Base-by-base conservation (phyloP, 2,113 vertebrate genomes). In the Dendropsophus ebraccatus region DNA sequence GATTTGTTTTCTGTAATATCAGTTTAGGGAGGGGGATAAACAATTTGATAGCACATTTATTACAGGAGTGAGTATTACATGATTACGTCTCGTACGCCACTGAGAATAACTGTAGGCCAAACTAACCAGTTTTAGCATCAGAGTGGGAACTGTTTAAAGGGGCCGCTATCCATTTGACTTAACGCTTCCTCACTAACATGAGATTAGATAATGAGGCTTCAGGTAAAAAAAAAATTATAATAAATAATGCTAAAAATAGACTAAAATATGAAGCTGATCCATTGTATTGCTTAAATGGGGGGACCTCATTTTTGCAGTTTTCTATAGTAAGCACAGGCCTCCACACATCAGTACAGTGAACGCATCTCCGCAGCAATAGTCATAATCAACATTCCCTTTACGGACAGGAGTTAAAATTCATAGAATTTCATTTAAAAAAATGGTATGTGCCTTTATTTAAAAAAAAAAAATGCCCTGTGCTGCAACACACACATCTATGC, bases 371-470 rank as follows among this genome's bases (percentile, higher is more conserved):
- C 78, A 65, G n/a, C 25, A 14, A 10, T 21, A 11, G 45, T 37
- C 12, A 50, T 32, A 32, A 28, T 77, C 25, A 77, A 77, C 50
- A 28, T 70, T 70, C 67, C 67, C 67, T 70, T 70, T 70, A 70
- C 3, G 2, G 32, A 21, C 19, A 2, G 47, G 25, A 75, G 13
- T 8, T 75, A 50, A 47, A 74, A 45, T 74, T 74, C 37, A 49
- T 49, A 75, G 23, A 80, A 60, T 77, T 21, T 54, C 6, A 52
- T 58, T 56, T 17, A 52, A 60, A 78, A 60, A 80, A 60, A 47
- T 1, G 21, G 23, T n/a, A 12, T 35, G 32, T 56, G 30, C 28
- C 76, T 58, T 35, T 23, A n/a, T 58, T 78, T 1, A 1, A 32
- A 41, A 41, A 1, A 32, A 41, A 41, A 13, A 32, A 58, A 78